Evolutionary conservation across 1,140 invertebrate species (phyloP), one percentile per base, ranked within the genome.

Genomic region (Micrasema longulum): DNA sequence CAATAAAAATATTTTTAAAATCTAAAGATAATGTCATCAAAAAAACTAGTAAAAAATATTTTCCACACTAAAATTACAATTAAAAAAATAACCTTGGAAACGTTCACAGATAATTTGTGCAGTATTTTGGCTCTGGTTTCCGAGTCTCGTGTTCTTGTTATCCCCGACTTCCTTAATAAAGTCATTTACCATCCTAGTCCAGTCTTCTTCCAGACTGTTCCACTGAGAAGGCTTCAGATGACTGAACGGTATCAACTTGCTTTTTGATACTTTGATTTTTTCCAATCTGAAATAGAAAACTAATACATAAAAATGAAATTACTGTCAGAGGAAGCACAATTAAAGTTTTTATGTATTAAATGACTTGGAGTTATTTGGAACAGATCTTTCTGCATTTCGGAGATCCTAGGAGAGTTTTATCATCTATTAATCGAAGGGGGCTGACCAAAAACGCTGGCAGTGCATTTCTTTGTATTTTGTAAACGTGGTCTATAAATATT

Each of bases 191-290:
- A 64, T 64, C 10, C 63, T 70, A 1, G 47, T 71, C 69, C 69
- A 71, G 16, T 71, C 47, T 2, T 57, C 16, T 26, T 71, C 57
- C 43, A 71, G 50, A 14, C 48, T 60, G 18, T 64, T 71, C 69
- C 69, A 71, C 35, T 71, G 69, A 1, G 69, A 64, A 5, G 50
- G 36, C 41, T 71, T 71, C 20, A 71, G 41, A 48, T 64, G 69
- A 41, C 69, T 71, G 47, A 23, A 31, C 6, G 47, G n/a, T 11
- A 71, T 53, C 22, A 71, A 64, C 45, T 71, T 71, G 47, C 22
- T 64, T 41, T 71, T 71, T 0, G 69, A 53, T 14, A 64, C 16
- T 64, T 71, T 71, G 0, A 71, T 52, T 26, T 71, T 71, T 41
- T 71, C 69, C 6, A 71, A 14, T 38, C 69, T 71, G 36, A 43